A percentile compares a stretch with the other conserved stretches of the same genome.
Conservation (phyloP, 2,888 invertebrate genomes). For the Formica aserva region DNA sequence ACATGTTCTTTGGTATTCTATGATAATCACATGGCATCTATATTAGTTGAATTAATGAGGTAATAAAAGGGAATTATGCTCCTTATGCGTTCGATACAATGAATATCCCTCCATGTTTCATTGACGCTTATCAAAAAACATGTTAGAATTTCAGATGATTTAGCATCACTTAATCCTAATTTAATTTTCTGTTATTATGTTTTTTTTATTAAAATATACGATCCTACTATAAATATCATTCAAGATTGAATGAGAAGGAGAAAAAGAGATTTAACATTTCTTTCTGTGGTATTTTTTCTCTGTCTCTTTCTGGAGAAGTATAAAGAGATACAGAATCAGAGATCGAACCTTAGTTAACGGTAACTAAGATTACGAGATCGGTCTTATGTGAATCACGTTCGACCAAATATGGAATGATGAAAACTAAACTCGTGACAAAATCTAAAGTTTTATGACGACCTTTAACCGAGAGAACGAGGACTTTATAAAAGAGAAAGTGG, state of each 20-base stretch:
- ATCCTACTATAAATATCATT: neutral
- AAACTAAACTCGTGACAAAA: constrained; percentile 34
- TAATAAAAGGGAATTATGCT: constrained; percentile 58
- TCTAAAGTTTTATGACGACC: constrained; percentile 19
- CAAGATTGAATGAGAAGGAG: neutral
- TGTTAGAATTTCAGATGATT: neutral
- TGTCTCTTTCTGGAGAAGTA: neutral
- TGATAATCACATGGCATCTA: constrained; percentile 31
- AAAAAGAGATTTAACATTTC: neutral
- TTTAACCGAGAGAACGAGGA: constrained; percentile 22
- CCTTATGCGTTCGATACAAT: neutral
- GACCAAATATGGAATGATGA: neutral
- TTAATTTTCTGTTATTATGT: neutral
- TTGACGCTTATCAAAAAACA: neutral
- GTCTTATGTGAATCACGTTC: neutral
- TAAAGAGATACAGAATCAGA: neutral
- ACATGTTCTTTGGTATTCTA: constrained; percentile 26
- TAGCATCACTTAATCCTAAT: neutral
- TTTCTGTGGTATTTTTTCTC: neutral
- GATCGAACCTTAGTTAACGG: constrained; percentile 17
- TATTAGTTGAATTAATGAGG: constrained; percentile 62
- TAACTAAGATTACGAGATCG: constrained; percentile 1
- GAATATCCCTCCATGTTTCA: neutral
- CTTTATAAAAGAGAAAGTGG: constrained; percentile 49
- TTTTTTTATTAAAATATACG: neutral